A percentile compares a stretch with the other conserved stretches of the same genome.
Evolutionary conservation across 1,140 invertebrate genomes (phyloP).

Genomic region (Apis florea): DNA sequence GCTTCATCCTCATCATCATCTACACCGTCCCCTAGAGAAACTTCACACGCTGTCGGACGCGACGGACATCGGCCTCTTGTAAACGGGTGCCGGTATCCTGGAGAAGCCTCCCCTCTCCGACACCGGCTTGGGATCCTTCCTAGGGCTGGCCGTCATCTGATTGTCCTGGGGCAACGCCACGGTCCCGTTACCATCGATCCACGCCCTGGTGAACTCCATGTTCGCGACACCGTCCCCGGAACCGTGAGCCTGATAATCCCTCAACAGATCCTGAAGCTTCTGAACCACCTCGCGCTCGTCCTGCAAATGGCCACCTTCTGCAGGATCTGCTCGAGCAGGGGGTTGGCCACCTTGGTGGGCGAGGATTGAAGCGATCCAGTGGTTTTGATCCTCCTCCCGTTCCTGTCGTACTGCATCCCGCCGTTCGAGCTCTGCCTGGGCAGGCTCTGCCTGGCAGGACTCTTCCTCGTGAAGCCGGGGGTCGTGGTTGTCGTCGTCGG

Average conservation of each 20-base stretch:
- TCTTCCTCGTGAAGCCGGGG: constrained; percentile 83
- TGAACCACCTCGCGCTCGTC: constrained; percentile 86
- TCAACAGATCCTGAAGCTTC: constrained; percentile 86
- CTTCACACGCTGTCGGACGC: constrained; percentile 75
- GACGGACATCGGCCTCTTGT: constrained; percentile 77
- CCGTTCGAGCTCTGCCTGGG: constrained; percentile 78
- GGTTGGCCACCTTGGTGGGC: constrained; percentile 83
- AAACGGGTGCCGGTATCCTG: constrained; percentile 78
- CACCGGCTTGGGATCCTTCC: constrained; percentile 77
- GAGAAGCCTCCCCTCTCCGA: constrained; percentile 75
- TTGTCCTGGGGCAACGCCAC: constrained; percentile 77
- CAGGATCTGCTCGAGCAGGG: constrained; percentile 86
- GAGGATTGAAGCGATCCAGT: constrained; percentile 82
- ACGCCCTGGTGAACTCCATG: constrained; percentile 86
- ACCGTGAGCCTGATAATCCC: constrained; percentile 80
- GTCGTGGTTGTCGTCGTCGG: constrained; percentile 44
- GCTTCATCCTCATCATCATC: neutral
- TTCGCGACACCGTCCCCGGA: constrained; percentile 81
- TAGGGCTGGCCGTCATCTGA: constrained; percentile 72
- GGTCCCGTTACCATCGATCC: constrained; percentile 87
- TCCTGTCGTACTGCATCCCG: constrained; percentile 79
- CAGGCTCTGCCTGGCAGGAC: constrained; percentile 83
- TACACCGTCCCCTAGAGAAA: neutral
- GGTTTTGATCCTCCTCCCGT: constrained; percentile 79
- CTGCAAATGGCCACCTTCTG: constrained; percentile 85